Evolutionary conservation across 2,113 vertebrate species (phyloP), one percentile per base, ranked within the genome.

Genomic region (Mandrillus leucophaeus): DNA sequence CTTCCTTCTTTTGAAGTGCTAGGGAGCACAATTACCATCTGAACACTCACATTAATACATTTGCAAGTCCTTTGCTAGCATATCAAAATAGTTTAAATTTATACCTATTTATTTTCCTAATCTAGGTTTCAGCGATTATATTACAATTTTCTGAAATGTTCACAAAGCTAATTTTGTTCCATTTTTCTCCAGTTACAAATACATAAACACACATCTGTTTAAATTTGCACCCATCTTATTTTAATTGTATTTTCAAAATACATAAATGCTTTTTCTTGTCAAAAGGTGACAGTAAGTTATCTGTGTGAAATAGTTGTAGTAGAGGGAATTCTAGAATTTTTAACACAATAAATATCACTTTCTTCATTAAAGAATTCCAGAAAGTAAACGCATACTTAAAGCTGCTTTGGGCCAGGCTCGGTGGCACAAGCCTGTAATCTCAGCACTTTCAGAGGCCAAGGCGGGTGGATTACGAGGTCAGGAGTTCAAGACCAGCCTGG

Each of bases 181-280:
- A 35, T 85, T 93, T 93, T 80, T 79, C 61, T 83, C 52, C 96
- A 6, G 9, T 93, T 38, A 64, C 22, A 84, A 79, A 61, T 25
- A 43, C 7, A 78, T 55, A 82, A 0, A 35, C 11, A 23, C 18
- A 50, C 0, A 61, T 27, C 72, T 84, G 27, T 50, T 95, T 88
- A 66, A 82, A 57, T 91, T 76, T 84, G 6, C 8, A 3, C 50
- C 6, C 14, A 57, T 64, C 43, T 75, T 92, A 85, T 93, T 91
- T 79, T 96, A 87, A 43, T 43, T 94, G 1, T 14, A 90, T 93
- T 86, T 98, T 92, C 32, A 87, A 95, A 93, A 92, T 73, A 23
- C 23, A 61, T 68, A 93, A 90, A 80, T 79, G 83, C 5, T 80
- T 16, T 55, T 70, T 12, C 35, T 97, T 97, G 90, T 83, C 43